Evolutionary conservation across 2,113 vertebrate genomes (phyloP), one percentile per base, ranked within the genome.

Genomic region (Xenopus tropicalis): DNA sequence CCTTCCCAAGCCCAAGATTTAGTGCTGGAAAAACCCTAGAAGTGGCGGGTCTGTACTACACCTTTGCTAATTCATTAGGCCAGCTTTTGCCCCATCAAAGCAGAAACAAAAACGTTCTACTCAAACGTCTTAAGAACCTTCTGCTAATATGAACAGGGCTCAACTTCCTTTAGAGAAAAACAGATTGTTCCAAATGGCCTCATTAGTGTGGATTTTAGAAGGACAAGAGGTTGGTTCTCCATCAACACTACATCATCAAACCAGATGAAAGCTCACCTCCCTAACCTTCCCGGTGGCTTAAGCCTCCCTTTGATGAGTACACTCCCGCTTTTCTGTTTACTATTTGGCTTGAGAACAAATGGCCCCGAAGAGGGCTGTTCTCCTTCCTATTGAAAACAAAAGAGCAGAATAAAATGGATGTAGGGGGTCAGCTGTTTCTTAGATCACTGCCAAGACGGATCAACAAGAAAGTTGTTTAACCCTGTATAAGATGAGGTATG

Each of bases 191-290:
- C 52, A 54, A 14, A 54, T 73, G 71, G 46, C n/a, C 66, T 80
- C 72, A 58, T 5, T 79, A 81, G 17, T 61, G 46, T 6, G 59
- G 25, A 72, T 1, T 78, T 66, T 79, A 71, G 70, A 61, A 78
- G 23, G 75, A 80, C 80, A 85, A 84, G 83, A 82, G 83, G 77
- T 59, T 84, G 82, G 81, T 80, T 82, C 71, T 84, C 86, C 82
- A 83, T 85, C 82, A 91, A 89, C 78, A 86, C 70, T 80, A 85
- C 74, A 85, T 86, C 87, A 84, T 85, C 89, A 90, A 85, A 77
- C 80, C 65, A 79, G 71, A 92, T 88, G 88, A 91, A 83, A 83
- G 82, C 77, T 79, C 70, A 83, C 81, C 83, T 70, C 87, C 84
- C 74, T 85, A 80, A 92, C 84, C 86, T 73, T 82, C 71, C 80